Base-by-base conservation (phyloP, 2,797 vertebrate species). In the Eremophila alpestris region DNA sequence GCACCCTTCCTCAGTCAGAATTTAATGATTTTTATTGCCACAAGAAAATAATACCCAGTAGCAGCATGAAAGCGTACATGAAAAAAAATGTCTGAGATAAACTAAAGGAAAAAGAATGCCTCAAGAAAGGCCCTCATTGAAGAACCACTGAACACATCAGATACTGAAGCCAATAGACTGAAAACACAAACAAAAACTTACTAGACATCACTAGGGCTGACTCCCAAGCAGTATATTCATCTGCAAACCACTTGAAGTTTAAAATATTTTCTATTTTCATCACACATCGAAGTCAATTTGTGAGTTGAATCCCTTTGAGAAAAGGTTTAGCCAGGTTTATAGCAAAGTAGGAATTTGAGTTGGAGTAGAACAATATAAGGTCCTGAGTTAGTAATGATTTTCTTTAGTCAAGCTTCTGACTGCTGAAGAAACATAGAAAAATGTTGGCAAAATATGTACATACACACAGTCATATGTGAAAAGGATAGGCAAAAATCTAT, bases 81-180 rank as follows among this genome's bases (percentile, higher is more conserved):
- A 65, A 78, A 70, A 90, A 69, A 65, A 14, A 59, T 2, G 29
- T 71, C 24, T 68, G 32, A 49, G 73, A 95, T 94, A 95, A 97
- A 80, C 83, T 78, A 80, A 87, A 70, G 40, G 38, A 76, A 59
- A 80, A 46, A 9, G 64, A 82, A 89, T 65, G 83, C 48, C 81
- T 93, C 34, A 71, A 56, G 93, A 94, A 86, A 94, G 96, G 89
- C 96, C 96, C 68, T 89, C 85, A 63, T 3, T 74, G 81, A 95
- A 95, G 90, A 90, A 63, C 23, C 10, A 4, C 91, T 60, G 74
- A 94, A 56, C 41, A 69, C 52, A 85, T 51, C 52, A 85, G 55
- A 32, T 63, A 85, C 12, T 76, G 65, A 96, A 96, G 46, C 14
- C 58, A 93, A 78, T 10, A 88, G 68, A 38, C 60, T 91, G 68